These are phyloP conservation scores for Sceloporus undulatus DNA, from an alignment of 2,113 vertebrate genomes.

Conservation along the genomic window DNA sequence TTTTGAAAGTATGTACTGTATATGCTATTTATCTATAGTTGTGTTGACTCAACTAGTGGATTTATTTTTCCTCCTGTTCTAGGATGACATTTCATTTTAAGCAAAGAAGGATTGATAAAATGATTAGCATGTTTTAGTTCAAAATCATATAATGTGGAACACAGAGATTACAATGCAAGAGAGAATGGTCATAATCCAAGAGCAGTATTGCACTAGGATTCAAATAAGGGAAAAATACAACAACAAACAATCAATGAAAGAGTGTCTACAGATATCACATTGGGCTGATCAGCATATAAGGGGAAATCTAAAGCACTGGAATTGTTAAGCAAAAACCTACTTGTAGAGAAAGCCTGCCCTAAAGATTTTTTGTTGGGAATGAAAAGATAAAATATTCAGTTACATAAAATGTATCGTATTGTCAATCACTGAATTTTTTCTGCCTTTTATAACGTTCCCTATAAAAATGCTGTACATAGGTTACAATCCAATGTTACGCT, in stretches of 20 bases:
- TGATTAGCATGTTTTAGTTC: neutral
- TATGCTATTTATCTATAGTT: neutral
- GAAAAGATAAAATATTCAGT: slow-evolving; percentile 38
- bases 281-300: slow-evolving; percentile 21
- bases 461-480: neutral
- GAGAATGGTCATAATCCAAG: neutral
- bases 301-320: slow-evolving; percentile 34
- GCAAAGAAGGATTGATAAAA: neutral
- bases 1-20: neutral
- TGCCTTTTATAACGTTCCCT: neutral
- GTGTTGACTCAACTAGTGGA: neutral
- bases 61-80: neutral
- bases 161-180: neutral
- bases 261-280: slow-evolving; percentile 1
- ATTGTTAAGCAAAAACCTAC: slow-evolving; percentile 61
- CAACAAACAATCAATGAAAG: slow-evolving; percentile 22
- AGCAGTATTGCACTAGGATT: neutral
- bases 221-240: slow-evolving; percentile 7
- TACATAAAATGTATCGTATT: slow-evolving; percentile 27
- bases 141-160: neutral
- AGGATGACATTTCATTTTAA: neutral
- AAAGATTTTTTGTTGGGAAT: slow-evolving; percentile 12
- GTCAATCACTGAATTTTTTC: slow-evolving; percentile 17
- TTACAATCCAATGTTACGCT: neutral
- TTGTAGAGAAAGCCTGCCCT: slow-evolving; percentile 53